Percentiles rank a stretch among this genome's conserved stretches.
phyloP scores from a whole-genome alignment of 1,140 invertebrate genomes.

The Pentalonia nigronervosa region DNA sequence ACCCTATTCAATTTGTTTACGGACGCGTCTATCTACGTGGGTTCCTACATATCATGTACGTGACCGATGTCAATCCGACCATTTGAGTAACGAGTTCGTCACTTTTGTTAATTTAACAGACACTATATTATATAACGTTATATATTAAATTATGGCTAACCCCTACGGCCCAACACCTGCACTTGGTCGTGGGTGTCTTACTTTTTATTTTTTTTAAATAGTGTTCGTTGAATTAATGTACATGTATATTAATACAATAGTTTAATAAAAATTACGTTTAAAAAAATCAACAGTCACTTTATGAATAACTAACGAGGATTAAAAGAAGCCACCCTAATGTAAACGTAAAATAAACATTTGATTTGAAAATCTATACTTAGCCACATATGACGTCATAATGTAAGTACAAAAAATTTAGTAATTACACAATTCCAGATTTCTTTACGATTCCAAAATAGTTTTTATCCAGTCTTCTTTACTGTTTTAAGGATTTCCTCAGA shows the following conservation, averaged over 20 bases:
- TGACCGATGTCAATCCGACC: background rate
- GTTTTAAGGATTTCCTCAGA: no score
- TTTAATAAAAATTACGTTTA: background rate
- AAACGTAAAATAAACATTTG: background rate
- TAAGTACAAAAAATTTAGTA: no score
- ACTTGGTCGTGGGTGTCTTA: background rate
- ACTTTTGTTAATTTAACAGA: slow-evolving; percentile 13
- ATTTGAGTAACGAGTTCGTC: background rate
- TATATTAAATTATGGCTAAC: background rate
- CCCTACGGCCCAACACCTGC: background rate
- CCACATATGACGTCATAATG: no score
- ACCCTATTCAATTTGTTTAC: background rate
- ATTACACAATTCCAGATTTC: no score
- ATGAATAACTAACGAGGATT: background rate
- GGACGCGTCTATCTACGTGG: background rate
- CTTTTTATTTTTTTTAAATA: background rate
- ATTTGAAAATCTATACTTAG: no score
- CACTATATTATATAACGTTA: background rate
- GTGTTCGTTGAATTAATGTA: background rate
- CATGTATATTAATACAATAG: background rate
- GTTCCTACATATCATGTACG: background rate
- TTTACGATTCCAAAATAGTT: no score
- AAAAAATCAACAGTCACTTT: background rate
- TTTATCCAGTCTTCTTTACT: no score
- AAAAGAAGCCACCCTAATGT: background rate